Conservation (phyloP, 1,140 invertebrate species). For the Octopus sinensis region DNA sequence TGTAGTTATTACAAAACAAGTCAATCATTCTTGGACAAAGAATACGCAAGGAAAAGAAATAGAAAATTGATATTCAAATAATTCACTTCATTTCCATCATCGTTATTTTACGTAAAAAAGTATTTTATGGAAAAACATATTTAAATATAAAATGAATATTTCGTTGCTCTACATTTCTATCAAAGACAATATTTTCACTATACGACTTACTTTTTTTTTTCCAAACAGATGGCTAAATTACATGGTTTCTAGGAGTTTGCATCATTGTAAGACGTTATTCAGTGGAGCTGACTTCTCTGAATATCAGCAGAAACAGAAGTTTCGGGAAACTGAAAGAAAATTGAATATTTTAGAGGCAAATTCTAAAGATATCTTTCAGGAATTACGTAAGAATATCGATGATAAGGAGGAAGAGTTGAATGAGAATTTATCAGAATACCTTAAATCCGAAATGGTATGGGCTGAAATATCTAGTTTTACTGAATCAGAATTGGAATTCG, state of each 20-base stretch:
- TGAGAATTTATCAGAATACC: constrained; percentile 13
- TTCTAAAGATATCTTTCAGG: constrained; percentile 23
- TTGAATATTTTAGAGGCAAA: constrained; percentile 30
- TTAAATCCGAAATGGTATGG: constrained; percentile 3
- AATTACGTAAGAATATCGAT: constrained; percentile 22
- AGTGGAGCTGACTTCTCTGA: constrained; percentile 26
- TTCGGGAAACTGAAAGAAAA: constrained; percentile 20
- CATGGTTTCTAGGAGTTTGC: constrained; percentile 29
- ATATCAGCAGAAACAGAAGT: constrained; percentile 29
- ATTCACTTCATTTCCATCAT: too few species aligned
- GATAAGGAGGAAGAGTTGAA: constrained; percentile 20
- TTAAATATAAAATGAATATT: too few species aligned
- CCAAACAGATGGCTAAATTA: constrained; percentile 39
- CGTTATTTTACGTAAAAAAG: too few species aligned
- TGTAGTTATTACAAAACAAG: too few species aligned
- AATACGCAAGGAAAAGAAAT: too few species aligned
- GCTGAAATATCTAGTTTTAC: constrained; percentile 11
- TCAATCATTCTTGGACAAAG: too few species aligned
- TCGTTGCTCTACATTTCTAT: too few species aligned
- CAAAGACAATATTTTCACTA: too few species aligned
- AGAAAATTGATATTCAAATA: too few species aligned
- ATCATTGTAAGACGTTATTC: constrained; percentile 32
- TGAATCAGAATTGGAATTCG: neutral
- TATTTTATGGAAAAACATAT: too few species aligned
- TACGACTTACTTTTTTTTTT: neutral